Conservation (phyloP, 2,888 invertebrate species). For the Chrysolina americana region DNA sequence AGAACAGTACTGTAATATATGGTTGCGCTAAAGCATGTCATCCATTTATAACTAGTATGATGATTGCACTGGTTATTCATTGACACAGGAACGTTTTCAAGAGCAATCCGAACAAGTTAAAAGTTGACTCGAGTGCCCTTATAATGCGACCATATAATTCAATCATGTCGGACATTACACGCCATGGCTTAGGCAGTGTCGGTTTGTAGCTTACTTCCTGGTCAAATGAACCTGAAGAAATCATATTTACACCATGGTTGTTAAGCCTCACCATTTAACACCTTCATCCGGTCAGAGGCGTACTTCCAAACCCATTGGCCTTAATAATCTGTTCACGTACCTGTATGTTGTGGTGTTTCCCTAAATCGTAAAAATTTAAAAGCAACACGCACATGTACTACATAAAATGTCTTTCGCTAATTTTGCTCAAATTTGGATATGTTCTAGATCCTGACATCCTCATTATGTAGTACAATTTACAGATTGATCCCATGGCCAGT, state of each 20-base stretch:
- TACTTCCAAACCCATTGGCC: not conserved
- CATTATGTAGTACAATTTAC: too few species aligned
- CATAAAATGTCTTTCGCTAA: too few species aligned
- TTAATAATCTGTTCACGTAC: not conserved
- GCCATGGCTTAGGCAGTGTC: slow-evolving; percentile 33
- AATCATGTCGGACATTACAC: slow-evolving; percentile 35
- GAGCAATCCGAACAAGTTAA: slow-evolving; percentile 23
- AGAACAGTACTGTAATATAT: slow-evolving; percentile 12
- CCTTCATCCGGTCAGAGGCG: slow-evolving; percentile 10
- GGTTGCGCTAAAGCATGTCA: slow-evolving; percentile 30
- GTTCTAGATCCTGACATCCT: too few species aligned
- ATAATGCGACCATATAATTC: slow-evolving; percentile 35
- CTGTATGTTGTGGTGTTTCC: too few species aligned
- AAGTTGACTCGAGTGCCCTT: slow-evolving; percentile 25
- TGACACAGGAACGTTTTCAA: slow-evolving; percentile 21
- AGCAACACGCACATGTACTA: too few species aligned
- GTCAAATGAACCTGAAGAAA: slow-evolving; percentile 31
- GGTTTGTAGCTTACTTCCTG: slow-evolving; percentile 31
- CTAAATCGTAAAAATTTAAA: too few species aligned
- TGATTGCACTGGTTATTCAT: slow-evolving; percentile 38
- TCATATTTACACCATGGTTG: slow-evolving; percentile 31
- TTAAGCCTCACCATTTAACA: slow-evolving; percentile 8
- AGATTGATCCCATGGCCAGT: too few species aligned
- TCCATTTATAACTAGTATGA: slow-evolving; percentile 36
- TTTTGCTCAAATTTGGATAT: too few species aligned